phyloP scores from a whole-genome alignment of 2,888 invertebrate genomes.

The Vanessa cardui region DNA sequence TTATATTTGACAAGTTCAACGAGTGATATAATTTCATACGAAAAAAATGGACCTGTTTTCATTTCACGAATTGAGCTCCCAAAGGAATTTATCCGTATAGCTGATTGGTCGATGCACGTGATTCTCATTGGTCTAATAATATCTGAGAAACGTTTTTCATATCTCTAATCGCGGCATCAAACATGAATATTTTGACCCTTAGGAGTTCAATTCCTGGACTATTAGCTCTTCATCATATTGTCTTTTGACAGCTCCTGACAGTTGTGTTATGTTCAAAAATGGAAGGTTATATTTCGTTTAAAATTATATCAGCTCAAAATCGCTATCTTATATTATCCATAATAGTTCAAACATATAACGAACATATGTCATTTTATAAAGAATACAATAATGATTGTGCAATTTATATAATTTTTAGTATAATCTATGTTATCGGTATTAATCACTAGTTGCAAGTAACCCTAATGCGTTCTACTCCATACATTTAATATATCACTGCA shows the following conservation, averaged over 20 bases:
- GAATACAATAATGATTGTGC: slow-evolving; percentile 63
- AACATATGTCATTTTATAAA: slow-evolving; percentile 25
- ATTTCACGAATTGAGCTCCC: no score
- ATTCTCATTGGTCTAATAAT: no score
- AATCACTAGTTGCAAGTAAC: slow-evolving; percentile 61
- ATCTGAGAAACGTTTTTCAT: no score
- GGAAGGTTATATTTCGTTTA: background rate
- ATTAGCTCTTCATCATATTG: background rate
- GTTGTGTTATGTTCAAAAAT: background rate
- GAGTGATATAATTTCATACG: slow-evolving; percentile 15
- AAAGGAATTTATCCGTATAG: no score
- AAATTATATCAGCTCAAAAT: slow-evolving; percentile 8
- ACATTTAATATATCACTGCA: slow-evolving; percentile 59
- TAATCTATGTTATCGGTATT: slow-evolving; percentile 59
- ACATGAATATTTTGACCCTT: no score
- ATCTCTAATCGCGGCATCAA: no score
- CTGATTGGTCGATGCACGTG: no score
- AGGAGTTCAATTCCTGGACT: background rate
- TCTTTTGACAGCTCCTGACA: background rate
- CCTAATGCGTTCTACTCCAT: slow-evolving; percentile 59
- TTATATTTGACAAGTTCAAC: slow-evolving; percentile 18
- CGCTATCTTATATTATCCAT: slow-evolving; percentile 4
- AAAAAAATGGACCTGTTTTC: background rate
- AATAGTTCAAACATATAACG: slow-evolving; percentile 15
- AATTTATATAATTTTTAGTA: slow-evolving; percentile 61